Percentiles rank a stretch among this genome's conserved stretches.
Evolutionary conservation across 2,888 invertebrate genomes (phyloP).

Genomic region (Acanthoscelides obtectus): DNA sequence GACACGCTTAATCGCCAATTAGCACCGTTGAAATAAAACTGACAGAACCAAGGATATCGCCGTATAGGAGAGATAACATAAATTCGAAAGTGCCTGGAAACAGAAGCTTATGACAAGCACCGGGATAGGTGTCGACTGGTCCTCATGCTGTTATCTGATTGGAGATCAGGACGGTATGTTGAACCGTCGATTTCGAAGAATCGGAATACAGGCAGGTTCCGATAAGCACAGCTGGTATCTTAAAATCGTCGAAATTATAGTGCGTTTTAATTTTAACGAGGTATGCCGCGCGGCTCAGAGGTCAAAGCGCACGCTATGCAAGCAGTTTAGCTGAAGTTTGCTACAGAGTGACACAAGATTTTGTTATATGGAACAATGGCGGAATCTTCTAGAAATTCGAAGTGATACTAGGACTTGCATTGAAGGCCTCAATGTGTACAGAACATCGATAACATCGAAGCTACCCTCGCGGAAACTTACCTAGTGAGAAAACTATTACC

Average conservation of each 20-base stretch:
- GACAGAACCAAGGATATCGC: neutral
- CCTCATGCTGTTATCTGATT: neutral
- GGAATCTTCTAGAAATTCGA: neutral
- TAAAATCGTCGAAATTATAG: slow-evolving; percentile 17
- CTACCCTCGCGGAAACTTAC: too few relatives aligned
- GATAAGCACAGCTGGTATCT: slow-evolving; percentile 23
- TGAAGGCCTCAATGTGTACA: too few relatives aligned
- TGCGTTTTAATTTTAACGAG: slow-evolving; percentile 12
- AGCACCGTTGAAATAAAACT: neutral
- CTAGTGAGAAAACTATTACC: too few relatives aligned
- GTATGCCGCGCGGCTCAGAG: neutral
- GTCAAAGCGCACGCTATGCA: neutral
- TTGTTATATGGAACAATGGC: neutral
- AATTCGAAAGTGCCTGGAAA: neutral
- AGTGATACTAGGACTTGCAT: too few relatives aligned
- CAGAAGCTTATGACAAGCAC: neutral
- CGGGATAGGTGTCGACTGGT: neutral
- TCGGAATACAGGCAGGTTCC: slow-evolving; percentile 25
- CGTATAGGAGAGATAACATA: neutral
- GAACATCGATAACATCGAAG: too few relatives aligned
- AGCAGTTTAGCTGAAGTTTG: neutral
- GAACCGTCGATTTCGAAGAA: slow-evolving; percentile 24
- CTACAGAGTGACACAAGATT: neutral
- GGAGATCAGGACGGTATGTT: slow-evolving; percentile 11
- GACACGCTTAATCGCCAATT: neutral